These are phyloP conservation scores for Thripadectes ignobilis DNA, from an alignment of 2,797 vertebrate species.

Conservation along the genomic window DNA sequence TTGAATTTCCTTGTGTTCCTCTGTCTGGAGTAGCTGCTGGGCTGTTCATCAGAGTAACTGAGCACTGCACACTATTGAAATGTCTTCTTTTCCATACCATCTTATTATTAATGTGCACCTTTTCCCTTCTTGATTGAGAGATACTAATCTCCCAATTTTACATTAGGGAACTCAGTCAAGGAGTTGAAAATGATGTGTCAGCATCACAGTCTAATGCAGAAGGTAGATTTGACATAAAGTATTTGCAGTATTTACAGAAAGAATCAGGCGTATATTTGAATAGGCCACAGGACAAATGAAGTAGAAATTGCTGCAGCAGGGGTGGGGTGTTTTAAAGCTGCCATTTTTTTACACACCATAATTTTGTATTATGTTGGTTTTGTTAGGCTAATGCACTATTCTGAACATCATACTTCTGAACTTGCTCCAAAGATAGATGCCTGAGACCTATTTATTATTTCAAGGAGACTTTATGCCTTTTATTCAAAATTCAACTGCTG, in stretches of 20 bases:
- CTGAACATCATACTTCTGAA: neutral
- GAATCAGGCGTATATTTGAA: neutral
- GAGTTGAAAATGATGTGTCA: neutral
- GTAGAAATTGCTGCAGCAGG: neutral
- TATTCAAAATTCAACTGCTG: neutral
- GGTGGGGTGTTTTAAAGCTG: neutral
- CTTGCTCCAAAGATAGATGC: neutral
- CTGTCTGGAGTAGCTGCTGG: neutral
- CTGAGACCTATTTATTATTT: neutral
- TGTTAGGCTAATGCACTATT: neutral
- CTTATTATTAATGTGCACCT: neutral
- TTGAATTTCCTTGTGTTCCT: neutral
- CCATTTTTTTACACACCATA: neutral
- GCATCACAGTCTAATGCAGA: neutral
- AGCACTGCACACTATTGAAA: neutral
- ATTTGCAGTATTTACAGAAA: neutral
- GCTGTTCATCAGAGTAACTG: neutral
- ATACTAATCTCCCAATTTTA: neutral
- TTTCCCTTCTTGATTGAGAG: neutral
- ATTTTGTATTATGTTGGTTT: neutral
- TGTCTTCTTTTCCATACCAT: neutral
- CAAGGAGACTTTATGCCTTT: neutral
- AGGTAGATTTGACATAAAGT: neutral
- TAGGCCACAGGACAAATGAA: neutral
- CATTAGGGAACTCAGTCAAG: neutral